phyloP scores from a whole-genome alignment of 2,888 invertebrate genomes.

The Drosophila antonietae region DNA sequence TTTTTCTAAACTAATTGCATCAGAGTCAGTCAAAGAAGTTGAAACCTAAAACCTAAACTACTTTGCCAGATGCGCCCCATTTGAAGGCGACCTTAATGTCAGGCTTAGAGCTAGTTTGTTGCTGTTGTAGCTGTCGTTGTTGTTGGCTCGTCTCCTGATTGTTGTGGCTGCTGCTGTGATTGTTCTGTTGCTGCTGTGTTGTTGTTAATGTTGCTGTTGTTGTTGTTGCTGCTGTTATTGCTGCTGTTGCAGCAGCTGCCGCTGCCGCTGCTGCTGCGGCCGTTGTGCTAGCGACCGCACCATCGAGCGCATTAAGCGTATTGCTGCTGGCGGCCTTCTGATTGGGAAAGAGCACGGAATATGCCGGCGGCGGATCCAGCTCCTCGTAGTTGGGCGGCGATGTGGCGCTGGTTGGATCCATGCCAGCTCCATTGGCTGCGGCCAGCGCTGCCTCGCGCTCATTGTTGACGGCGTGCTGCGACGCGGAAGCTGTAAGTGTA shows the following conservation, averaged over 20 bases:
- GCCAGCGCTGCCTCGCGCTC: conserved; percentile 82
- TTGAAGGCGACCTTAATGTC: conserved; percentile 53
- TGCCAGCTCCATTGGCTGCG: conserved; percentile 67
- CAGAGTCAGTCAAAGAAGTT: conserved; percentile 78
- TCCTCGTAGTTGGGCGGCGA: conserved; percentile 88
- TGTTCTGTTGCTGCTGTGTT: conserved; percentile 14
- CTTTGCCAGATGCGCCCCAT: conserved; percentile 59
- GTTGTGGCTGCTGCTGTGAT: conserved; percentile 28
- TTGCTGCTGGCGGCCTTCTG: conserved; percentile 82
- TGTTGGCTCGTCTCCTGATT: conserved; percentile 39
- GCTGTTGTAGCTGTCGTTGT: conserved; percentile 12
- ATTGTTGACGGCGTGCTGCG: conserved; percentile 83
- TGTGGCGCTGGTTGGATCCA: conserved; percentile 66
- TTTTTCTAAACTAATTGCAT: conserved; percentile 75
- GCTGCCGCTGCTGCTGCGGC: conserved; percentile 45
- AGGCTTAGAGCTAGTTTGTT: conserved; percentile 66
- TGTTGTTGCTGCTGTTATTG: conserved; percentile 35
- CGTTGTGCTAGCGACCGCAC: conserved; percentile 55
- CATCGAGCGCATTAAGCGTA: conserved; percentile 71
- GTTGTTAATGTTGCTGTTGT: conserved; percentile 26
- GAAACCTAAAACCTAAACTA: conserved; percentile 63
- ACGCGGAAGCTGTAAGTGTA: conserved; percentile 83
- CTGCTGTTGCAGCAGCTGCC: conserved; percentile 36
- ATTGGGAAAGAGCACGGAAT: conserved; percentile 88
- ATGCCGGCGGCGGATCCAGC: conserved; percentile 87